Conservation (phyloP, 2,113 vertebrate species). For the Anser brachyrhynchus region DNA sequence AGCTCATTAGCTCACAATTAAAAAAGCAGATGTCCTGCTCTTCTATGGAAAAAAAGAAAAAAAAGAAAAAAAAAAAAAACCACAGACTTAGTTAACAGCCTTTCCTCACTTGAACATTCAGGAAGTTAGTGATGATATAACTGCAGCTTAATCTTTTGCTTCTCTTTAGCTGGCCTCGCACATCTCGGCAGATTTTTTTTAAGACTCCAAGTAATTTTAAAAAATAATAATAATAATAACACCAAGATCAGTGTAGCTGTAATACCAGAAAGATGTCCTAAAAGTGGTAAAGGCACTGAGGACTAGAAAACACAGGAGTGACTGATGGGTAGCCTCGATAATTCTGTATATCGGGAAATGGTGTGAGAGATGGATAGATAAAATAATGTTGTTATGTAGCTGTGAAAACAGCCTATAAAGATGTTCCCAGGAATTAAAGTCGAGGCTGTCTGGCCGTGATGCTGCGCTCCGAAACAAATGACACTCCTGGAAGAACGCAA, state of each 20-base stretch:
- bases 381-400: conserved; percentile 30
- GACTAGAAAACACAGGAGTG: conserved; percentile 1
- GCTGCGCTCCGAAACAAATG: conserved; percentile 11
- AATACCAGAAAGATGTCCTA: not conserved
- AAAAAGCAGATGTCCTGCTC: conserved; percentile 60
- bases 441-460: not conserved
- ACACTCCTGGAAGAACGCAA: not conserved
- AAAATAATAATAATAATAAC: not conserved
- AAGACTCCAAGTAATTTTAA: not conserved
- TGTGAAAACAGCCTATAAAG: conserved; percentile 19
- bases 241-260: not conserved
- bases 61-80: not conserved
- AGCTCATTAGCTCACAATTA: conserved; percentile 1
- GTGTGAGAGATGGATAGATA: conserved; percentile 44
- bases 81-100: conserved; percentile 5
- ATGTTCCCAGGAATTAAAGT: conserved; percentile 37
- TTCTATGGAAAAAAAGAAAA: not conserved
- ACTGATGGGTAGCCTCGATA: conserved; percentile 32
- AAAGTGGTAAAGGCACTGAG: not conserved
- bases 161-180: conserved; percentile 12
- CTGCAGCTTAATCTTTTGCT: conserved; percentile 18
- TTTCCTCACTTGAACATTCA: conserved; percentile 24
- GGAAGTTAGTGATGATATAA: conserved; percentile 43
- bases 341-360: conserved; percentile 37
- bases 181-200: not conserved